Conservation (phyloP, 2,797 vertebrate genomes). For the Melanotaenia trifasciata region DNA sequence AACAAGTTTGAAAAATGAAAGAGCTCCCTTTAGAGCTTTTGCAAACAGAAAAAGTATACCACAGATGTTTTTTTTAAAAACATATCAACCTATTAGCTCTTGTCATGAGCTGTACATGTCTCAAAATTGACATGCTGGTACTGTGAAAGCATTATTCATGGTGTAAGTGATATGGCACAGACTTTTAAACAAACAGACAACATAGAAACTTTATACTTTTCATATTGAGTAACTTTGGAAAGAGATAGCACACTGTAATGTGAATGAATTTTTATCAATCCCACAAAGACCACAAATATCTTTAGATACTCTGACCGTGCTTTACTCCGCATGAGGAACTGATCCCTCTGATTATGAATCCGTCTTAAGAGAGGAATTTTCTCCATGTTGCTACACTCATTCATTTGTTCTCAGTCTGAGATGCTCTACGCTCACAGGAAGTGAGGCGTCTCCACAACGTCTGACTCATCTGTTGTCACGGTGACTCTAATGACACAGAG, state of each 20-base stretch:
- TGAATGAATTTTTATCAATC: conserved; percentile 5
- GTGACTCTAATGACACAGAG: conserved; percentile 68
- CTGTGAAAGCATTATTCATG: conserved; percentile 29
- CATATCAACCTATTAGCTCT: conserved; percentile 6
- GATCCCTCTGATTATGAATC: conserved; percentile 58
- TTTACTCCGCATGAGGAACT: conserved; percentile 22
- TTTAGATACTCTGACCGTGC: conserved; percentile 10
- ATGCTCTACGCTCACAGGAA: conserved; percentile 72
- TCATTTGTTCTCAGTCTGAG: conserved; percentile 43
- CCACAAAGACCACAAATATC: conserved; percentile 28
- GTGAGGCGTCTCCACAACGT: conserved; percentile 73
- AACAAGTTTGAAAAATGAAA: conserved; percentile 12
- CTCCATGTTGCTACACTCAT: conserved; percentile 37
- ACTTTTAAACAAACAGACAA: conserved; percentile 16
- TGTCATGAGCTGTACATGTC: conserved; percentile 10
- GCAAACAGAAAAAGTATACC: conserved; percentile 26
- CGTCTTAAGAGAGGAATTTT: conserved; percentile 48
- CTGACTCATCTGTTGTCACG: conserved; percentile 81
- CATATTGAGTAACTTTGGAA: conserved; percentile 33
- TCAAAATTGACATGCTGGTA: conserved; percentile 19
- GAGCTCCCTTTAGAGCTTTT: background rate
- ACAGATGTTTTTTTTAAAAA: background rate
- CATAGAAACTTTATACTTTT: conserved; percentile 2
- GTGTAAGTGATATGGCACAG: conserved; percentile 4
- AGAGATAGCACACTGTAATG: conserved; percentile 11